Base-by-base conservation (phyloP, 2,888 invertebrate species). In the Mythimna albipuncta region DNA sequence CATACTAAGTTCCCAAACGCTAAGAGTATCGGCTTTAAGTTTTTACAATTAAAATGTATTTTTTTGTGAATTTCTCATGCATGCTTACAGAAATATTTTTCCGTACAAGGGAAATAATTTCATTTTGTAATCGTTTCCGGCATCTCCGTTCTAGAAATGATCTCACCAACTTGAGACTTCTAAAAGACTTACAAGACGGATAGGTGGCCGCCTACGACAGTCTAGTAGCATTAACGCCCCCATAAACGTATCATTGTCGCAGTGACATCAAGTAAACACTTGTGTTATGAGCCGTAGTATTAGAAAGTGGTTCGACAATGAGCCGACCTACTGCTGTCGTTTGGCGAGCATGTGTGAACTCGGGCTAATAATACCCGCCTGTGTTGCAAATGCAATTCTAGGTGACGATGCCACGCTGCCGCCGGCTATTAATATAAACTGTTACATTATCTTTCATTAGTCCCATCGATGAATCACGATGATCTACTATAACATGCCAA, bases 351-450 rank as follows among this genome's bases (percentile, higher is more conserved):
- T 79, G 84, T 86, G 85, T 84, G 81, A 87, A 82, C 84, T 73
- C 76, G 38, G 59, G 77, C 90, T 91, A 91, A 87, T 89, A 89
- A 90, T 92, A 92, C 83, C 50, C 50, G 86, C 82, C 64, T 85
- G 86, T 89, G 91, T 93, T 93, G 92, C 93, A 91, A 92, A 91
- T 93, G 92, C 91, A 91, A 89, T 92, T 91, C 90, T 92, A 90
- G 93, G 91, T 92, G 92, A 93, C 91, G 91, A 90, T 90, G 89
- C 88, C 89, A 85, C 86, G 82, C 84, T 86, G 82, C 78, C 79
- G 75, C 66, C 72, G 50, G 81, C 88, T 91, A 90, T 91, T 88
- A 90, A 91, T 92, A 92, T 81, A 78, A 76, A 77, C 85, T 80
- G 88, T 89, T 89, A 88, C 90, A 87, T 86, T 90, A 89, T 89